phyloP scores from a whole-genome alignment of 2,888 invertebrate species.

The Apamea epomidion region DNA sequence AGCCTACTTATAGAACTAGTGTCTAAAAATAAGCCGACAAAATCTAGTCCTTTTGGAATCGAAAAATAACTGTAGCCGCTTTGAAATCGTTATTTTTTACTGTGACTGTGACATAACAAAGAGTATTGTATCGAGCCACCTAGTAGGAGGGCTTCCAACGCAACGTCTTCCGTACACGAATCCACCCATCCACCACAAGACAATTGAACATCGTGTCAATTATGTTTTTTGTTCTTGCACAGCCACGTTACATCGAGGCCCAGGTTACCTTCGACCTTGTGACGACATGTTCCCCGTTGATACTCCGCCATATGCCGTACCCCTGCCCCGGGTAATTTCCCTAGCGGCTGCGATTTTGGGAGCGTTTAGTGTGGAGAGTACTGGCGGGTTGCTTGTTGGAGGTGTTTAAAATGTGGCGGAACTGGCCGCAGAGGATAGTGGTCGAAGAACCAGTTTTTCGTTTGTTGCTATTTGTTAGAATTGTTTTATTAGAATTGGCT shows the following conservation, averaged over 20 bases:
- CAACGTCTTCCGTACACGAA: not conserved
- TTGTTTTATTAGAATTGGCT: not conserved
- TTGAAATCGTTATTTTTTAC: too few species aligned
- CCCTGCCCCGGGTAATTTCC: constrained; percentile 67
- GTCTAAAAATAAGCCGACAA: too few species aligned
- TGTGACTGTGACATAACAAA: too few species aligned
- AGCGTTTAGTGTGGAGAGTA: constrained; percentile 40
- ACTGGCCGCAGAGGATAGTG: not conserved
- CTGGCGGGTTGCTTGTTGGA: constrained; percentile 13
- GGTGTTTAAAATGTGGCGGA: not conserved
- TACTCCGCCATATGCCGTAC: constrained; percentile 49
- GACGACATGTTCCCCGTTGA: constrained; percentile 54
- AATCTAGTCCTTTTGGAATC: too few species aligned
- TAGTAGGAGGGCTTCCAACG: not conserved
- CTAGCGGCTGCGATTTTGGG: constrained; percentile 63
- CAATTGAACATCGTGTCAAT: constrained; percentile 18
- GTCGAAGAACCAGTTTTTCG: not conserved
- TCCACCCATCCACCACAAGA: not conserved
- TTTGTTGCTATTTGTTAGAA: not conserved
- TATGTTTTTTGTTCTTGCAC: constrained; percentile 33
- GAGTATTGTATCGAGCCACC: not conserved
- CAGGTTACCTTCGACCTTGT: constrained; percentile 58
- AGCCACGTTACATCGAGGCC: constrained; percentile 31
- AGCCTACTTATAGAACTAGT: too few species aligned
- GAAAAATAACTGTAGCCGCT: too few species aligned